Conservation (phyloP, 2,888 invertebrate species). For the Odontocolon sp. region DNA sequence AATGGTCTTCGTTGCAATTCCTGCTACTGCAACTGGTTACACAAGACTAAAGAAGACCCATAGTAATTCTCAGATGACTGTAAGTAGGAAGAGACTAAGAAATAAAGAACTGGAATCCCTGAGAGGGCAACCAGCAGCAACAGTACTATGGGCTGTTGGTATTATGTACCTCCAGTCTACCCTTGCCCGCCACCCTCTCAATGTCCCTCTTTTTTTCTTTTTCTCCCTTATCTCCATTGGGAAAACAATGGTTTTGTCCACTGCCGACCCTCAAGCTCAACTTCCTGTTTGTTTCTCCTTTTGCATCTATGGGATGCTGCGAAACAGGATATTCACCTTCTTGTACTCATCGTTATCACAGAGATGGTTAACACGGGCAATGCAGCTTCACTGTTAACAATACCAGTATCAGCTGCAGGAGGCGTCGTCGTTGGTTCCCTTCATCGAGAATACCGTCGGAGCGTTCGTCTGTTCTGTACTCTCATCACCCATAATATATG, state of each 20-base stretch:
- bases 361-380: not conserved
- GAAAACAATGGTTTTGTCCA: too few relatives aligned
- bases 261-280: not conserved
- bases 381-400: not conserved
- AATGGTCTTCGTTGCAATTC: conserved; percentile 2
- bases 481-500: not conserved
- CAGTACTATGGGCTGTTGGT: not conserved
- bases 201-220: not conserved
- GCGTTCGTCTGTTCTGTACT: not conserved
- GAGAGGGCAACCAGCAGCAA: too few relatives aligned
- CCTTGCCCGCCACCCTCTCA: too few relatives aligned
- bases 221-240: not conserved
- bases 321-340: not conserved
- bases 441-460: not conserved
- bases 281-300: not conserved
- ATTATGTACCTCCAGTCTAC: too few relatives aligned
- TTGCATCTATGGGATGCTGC: not conserved
- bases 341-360: conserved; percentile 8
- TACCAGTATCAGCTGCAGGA: not conserved
- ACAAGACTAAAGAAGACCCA: not conserved
- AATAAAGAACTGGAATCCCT: conserved; percentile 4
- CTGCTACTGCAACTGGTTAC: not conserved
- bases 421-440: not conserved
- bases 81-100: not conserved
- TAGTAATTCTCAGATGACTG: not conserved